phyloP scores from a whole-genome alignment of 2,113 vertebrate species.

The Rhegmatorhina hoffmannsi region DNA sequence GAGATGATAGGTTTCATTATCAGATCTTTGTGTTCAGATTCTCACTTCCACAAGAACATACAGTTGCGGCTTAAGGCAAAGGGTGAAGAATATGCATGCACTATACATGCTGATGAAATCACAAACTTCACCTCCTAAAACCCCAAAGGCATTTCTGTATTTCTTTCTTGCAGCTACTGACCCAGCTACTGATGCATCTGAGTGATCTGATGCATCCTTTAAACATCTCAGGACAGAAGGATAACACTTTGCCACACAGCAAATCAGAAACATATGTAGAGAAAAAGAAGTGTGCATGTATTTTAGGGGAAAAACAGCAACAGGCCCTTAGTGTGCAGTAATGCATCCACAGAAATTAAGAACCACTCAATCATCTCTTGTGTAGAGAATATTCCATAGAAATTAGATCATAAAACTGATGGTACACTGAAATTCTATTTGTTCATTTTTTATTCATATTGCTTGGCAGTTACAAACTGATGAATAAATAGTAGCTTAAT shows the following conservation, averaged over 20 bases:
- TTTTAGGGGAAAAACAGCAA: not conserved
- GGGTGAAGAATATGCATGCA: accelerated
- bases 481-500: not conserved
- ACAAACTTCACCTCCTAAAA: not conserved
- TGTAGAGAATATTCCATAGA: not conserved
- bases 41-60: not conserved
- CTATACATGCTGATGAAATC: not conserved
- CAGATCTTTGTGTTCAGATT: not conserved
- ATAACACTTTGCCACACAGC: not conserved
- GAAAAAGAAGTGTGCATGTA: not conserved
- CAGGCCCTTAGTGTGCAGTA: not conserved
- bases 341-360: not conserved
- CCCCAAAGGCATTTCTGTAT: not conserved
- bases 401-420: not conserved
- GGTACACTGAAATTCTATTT: not conserved
- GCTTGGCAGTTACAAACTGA: not conserved
- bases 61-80: not conserved
- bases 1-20: not conserved
- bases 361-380: not conserved
- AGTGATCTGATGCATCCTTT: not conserved
- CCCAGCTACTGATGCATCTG: not conserved
- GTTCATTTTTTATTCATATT: not conserved
- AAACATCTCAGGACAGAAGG: not conserved
- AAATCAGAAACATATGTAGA: not conserved
- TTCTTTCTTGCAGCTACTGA: not conserved